Evolutionary conservation across 1,140 invertebrate species (phyloP).

Genomic region (Bombus terrestris): DNA sequence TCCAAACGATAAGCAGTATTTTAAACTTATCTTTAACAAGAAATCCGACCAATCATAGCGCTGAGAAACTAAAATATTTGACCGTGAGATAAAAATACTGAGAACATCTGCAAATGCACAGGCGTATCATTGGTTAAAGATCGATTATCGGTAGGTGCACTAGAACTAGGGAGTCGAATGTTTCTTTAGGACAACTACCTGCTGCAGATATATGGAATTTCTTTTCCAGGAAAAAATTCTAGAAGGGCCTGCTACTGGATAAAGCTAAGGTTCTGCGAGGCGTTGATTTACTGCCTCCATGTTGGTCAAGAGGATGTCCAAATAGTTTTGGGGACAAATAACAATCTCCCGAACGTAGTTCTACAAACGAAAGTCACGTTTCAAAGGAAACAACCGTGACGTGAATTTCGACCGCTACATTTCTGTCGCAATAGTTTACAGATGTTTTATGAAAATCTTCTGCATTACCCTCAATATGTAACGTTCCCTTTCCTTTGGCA

Average conservation of each 20-base stretch:
- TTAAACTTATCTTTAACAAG: neutral
- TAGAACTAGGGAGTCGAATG: neutral
- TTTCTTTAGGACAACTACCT: conserved; percentile 48
- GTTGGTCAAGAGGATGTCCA: neutral
- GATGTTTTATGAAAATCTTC: neutral
- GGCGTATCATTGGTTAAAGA: neutral
- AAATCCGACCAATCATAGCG: neutral
- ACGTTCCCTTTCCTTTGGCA: neutral
- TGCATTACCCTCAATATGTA: no score
- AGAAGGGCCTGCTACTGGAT: conserved; percentile 14
- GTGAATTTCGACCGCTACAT: neutral
- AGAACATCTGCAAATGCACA: neutral
- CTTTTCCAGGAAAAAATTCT: neutral
- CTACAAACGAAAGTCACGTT: conserved; percentile 23
- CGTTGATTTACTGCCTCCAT: conserved; percentile 14
- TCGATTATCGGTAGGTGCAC: conserved; percentile 25
- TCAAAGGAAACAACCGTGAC: neutral
- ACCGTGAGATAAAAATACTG: neutral
- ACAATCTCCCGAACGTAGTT: neutral
- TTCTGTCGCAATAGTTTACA: neutral
- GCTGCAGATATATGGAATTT: conserved; percentile 6
- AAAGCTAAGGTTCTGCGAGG: neutral
- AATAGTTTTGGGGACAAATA: neutral
- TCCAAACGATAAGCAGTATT: neutral
- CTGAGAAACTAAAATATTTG: conserved; percentile 35